A percentile compares a stretch with the other conserved stretches of the same genome.
Evolutionary conservation across 2,888 invertebrate species (phyloP).

Genomic region (Thymelicus sylvestris): DNA sequence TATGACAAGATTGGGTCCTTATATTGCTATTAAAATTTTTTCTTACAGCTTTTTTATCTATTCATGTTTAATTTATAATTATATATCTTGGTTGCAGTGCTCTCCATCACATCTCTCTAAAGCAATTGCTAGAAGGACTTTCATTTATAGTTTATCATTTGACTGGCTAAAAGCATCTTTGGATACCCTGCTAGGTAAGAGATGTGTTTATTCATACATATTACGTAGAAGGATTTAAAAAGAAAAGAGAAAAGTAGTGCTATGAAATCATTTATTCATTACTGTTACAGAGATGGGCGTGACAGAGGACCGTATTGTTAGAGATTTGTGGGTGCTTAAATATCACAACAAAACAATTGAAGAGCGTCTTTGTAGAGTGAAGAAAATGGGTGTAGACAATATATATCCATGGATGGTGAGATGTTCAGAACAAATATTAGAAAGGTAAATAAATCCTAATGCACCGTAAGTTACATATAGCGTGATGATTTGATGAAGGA

Average conservation of each 20-base stretch:
- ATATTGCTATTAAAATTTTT: no score
- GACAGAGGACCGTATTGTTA: conserved; percentile 79
- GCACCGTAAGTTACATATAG: not conserved
- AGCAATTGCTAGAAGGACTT: conserved; percentile 77
- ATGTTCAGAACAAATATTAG: conserved; percentile 82
- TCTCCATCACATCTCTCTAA: conserved; percentile 73
- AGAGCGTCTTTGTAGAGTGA: conserved; percentile 77
- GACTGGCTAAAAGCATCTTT: conserved; percentile 82
- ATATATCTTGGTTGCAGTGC: conserved; percentile 57
- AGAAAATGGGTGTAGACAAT: conserved; percentile 73
- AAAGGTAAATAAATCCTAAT: conserved; percentile 68
- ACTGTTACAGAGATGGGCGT: conserved; percentile 78
- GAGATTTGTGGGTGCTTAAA: conserved; percentile 87
- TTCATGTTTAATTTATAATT: not conserved
- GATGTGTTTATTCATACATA: conserved; percentile 16
- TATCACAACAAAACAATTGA: conserved; percentile 83
- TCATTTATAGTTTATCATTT: conserved; percentile 83
- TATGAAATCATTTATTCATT: conserved; percentile 19
- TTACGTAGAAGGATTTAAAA: not conserved
- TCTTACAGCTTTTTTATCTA: not conserved
- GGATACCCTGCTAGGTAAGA: conserved; percentile 76
- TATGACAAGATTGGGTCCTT: no score
- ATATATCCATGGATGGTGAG: conserved; percentile 88
- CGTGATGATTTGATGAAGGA: not conserved
- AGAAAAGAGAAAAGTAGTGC: conserved; percentile 8